A percentile compares a stretch with the other conserved stretches of the same genome.
Evolutionary conservation across 2,888 invertebrate species (phyloP).

Genomic region (Lasioglossum lativentre): DNA sequence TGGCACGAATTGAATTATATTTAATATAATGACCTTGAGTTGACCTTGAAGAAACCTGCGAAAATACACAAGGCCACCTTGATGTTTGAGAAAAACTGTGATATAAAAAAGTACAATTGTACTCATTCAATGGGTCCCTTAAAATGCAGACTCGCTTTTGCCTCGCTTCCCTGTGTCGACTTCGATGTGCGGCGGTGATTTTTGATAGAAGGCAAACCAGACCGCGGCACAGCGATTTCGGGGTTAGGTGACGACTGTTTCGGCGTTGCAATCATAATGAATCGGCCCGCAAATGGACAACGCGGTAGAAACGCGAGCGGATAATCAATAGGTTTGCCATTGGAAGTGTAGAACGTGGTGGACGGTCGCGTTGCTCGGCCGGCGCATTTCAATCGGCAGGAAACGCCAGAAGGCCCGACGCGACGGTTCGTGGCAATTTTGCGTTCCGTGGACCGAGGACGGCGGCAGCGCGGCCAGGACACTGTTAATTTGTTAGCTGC

Average conservation of each 20-base stretch:
- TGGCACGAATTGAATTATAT: too few relatives aligned
- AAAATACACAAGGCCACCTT: too few relatives aligned
- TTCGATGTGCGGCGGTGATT: not conserved
- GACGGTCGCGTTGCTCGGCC: conserved; percentile 58
- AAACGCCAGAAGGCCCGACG: conserved; percentile 65
- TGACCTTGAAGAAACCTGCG: too few relatives aligned
- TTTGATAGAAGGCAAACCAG: not conserved
- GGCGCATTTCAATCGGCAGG: conserved; percentile 76
- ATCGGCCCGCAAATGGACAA: conserved; percentile 70
- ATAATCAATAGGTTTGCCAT: conserved; percentile 72
- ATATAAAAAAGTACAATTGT: too few relatives aligned
- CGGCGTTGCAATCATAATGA: conserved; percentile 68
- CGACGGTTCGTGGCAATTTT: conserved; percentile 47
- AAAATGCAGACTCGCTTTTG: too few relatives aligned
- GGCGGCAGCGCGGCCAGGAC: conserved; percentile 5
- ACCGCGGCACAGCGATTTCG: not conserved
- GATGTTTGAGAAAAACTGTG: too few relatives aligned
- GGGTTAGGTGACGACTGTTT: conserved; percentile 43
- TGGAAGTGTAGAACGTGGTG: conserved; percentile 64
- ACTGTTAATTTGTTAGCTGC: conserved; percentile 75
- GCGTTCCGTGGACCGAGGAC: conserved; percentile 32
- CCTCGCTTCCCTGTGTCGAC: too few relatives aligned
- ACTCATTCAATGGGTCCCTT: too few relatives aligned
- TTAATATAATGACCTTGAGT: too few relatives aligned
- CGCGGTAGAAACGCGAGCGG: conserved; percentile 58